Evolutionary conservation across 2,888 invertebrate species (phyloP).

Genomic region (Linyphia triangularis): DNA sequence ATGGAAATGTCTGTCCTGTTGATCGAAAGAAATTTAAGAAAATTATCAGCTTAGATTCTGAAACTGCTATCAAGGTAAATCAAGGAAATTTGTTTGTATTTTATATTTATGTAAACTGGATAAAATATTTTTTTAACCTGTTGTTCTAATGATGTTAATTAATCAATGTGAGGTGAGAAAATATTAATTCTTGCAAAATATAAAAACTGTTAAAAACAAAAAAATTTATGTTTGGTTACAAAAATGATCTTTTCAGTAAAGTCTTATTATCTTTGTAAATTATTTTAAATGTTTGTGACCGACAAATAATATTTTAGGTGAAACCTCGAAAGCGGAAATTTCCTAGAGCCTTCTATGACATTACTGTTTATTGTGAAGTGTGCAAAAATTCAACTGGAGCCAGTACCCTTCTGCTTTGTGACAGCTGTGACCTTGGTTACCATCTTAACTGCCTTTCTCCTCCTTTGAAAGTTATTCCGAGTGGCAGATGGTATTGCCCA

Average conservation of each 20-base stretch:
- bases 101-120: not conserved
- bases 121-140: too few relatives aligned
- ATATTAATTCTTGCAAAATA: too few relatives aligned
- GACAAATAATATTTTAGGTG: slow-evolving; percentile 13
- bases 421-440: slow-evolving; percentile 94
- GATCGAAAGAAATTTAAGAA: slow-evolving; percentile 51
- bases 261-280: not conserved
- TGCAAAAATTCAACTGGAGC: slow-evolving; percentile 87
- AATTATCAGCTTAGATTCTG: slow-evolving; percentile 14
- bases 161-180: too few relatives aligned
- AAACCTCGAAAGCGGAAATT: slow-evolving; percentile 37
- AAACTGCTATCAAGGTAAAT: slow-evolving; percentile 11
- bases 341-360: slow-evolving; percentile 77
- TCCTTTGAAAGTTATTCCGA: slow-evolving; percentile 88
- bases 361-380: slow-evolving; percentile 81
- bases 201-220: too few relatives aligned
- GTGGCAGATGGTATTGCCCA: slow-evolving; percentile 93
- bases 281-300: not conserved
- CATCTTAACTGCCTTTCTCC: slow-evolving; percentile 94
- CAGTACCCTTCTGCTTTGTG: slow-evolving; percentile 92
- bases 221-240: not conserved
- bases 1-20: slow-evolving; percentile 48
- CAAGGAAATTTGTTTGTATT: too few relatives aligned
- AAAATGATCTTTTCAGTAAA: not conserved
- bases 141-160: too few relatives aligned